Evolutionary conservation across 35 echinoderm and acorn worm genomes (phyloP), one percentile per base, ranked within the genome.

Genomic region (Lytechinus pictus): DNA sequence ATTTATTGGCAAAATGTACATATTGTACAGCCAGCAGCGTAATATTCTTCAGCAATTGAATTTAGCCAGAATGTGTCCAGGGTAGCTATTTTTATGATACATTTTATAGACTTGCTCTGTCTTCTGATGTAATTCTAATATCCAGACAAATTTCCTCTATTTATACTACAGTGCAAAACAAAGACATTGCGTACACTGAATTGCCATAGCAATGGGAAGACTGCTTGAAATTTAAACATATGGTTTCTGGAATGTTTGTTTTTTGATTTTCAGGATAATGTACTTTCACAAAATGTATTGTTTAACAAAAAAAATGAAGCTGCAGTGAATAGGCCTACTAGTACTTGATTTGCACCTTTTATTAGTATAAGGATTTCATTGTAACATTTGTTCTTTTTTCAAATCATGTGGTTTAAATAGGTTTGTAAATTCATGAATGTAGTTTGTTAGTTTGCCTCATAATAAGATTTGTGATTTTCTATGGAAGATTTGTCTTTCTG

Each of bases 1-100:
- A 58, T 24, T 79, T 79, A 79, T 79, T 79, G 66, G 66, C 66
- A 79, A 79, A 79, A 79, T 79, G 21, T 79, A 79, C 66, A 79
- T 16, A 79, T 79, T 79, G n/a, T 79, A 6, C 12, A 19, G 66
- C 66, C 66, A 79, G n/a, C 21, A 79, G 13, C 61, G 24, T 71
- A 71, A 71, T 24, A 24, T 71, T 71, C 16, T 27, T 79, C 1
- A 79, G 66, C 66, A 79, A 79, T 79, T n/a, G 3, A 79, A 79
- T 79, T 79, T 7, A 24, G n/a, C 66, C 19, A 79, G 66, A 79
- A 79, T 7, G 16, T 79, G 21, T 79, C 66, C 66, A 79, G 66
- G 66, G 19, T 16, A 79, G 66, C 66, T 79, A 6, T n/a, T 79
- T 79, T 79, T 9, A 2, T 58, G 13, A 79, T 79, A 16, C n/a